Percentiles rank a stretch among this genome's conserved stretches.
Conservation (phyloP, 53 echinoderm and acorn worm species). For the Glandiceps talaboti region DNA sequence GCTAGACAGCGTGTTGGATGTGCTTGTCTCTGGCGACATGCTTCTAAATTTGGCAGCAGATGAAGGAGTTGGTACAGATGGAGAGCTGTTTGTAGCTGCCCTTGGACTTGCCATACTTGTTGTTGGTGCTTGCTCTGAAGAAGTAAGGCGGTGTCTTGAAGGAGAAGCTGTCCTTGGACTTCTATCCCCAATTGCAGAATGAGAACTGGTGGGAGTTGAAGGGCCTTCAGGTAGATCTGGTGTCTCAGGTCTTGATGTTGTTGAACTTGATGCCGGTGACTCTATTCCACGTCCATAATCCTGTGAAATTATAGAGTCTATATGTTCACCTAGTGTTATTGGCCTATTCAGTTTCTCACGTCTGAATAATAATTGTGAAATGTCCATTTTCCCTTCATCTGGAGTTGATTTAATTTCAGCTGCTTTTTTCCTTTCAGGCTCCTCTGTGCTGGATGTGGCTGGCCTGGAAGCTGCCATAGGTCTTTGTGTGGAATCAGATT, state of each 20-base stretch:
- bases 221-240: slow-evolving; percentile 14
- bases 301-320: slow-evolving; percentile 81
- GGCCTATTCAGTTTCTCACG: slow-evolving; percentile 1
- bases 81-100: not conserved
- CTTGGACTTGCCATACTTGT: not conserved
- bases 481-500: not conserved
- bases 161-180: not conserved
- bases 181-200: slow-evolving; percentile 32
- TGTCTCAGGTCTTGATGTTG: slow-evolving; percentile 13
- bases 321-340: slow-evolving; percentile 88
- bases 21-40: not conserved
- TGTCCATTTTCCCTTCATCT: not conserved
- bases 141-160: not conserved
- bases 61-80: not conserved
- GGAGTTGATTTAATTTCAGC: not conserved
- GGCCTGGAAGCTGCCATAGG: not conserved
- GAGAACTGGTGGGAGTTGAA: slow-evolving; percentile 12
- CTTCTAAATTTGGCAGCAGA: not conserved
- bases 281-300: slow-evolving; percentile 35
- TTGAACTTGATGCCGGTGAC: slow-evolving; percentile 24
- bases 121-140: not conserved
- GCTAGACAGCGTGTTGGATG: too few relatives aligned
- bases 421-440: not conserved
- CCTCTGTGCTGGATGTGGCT: slow-evolving; percentile 10
- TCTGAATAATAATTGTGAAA: not conserved